Conservation (phyloP, 2,888 invertebrate species). For the Chloromyia formosa region DNA sequence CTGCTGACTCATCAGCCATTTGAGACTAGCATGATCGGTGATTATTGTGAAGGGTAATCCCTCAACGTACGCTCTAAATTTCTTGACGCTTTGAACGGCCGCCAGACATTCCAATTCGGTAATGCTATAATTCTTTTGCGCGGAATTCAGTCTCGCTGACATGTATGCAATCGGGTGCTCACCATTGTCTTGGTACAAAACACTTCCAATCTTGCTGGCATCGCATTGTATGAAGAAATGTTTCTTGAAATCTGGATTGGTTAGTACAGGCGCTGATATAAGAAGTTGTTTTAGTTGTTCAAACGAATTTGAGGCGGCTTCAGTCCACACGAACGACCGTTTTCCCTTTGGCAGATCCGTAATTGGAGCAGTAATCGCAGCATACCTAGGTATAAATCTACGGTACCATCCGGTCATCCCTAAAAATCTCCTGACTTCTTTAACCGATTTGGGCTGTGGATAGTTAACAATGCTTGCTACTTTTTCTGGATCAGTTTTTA, state of each 20-base stretch:
- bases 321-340: constrained; percentile 1
- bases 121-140: constrained; percentile 2
- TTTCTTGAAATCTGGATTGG: constrained; percentile 46
- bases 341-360: constrained; percentile 46
- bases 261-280: constrained; percentile 45
- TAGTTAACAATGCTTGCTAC: constrained; percentile 44
- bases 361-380: constrained; percentile 46
- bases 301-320: constrained; percentile 1
- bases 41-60: constrained; percentile 6
- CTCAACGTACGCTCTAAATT: constrained; percentile 48
- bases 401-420: constrained; percentile 51
- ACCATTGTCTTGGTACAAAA: constrained; percentile 42
- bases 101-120: constrained; percentile 9
- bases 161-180: constrained; percentile 44
- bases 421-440: constrained; percentile 48
- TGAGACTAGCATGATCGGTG: not conserved
- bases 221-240: constrained; percentile 49
- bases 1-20: too few species aligned
- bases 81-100: constrained; percentile 34
- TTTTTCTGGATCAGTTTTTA: constrained; percentile 47
- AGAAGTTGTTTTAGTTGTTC: constrained; percentile 40
- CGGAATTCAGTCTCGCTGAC: not conserved
- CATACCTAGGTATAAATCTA: constrained; percentile 47
- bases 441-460: constrained; percentile 40
- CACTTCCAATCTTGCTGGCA: constrained; percentile 43